Evolutionary conservation across 1,140 invertebrate species (phyloP).

Genomic region (Diachasmimorpha longicaudata): DNA sequence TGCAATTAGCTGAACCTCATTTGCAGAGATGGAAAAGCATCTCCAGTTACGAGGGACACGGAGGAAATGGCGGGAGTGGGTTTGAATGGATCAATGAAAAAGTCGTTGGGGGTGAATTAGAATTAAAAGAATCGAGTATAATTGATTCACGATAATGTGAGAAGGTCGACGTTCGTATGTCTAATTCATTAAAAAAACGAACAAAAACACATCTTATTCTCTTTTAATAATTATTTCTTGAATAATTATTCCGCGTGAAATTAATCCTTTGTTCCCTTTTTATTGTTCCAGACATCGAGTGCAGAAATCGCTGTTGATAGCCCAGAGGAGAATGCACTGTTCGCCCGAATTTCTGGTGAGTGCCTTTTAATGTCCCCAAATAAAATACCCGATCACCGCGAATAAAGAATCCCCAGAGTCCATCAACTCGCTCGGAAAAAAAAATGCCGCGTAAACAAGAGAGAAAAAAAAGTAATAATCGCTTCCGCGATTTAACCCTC

Average conservation of each 20-base stretch:
- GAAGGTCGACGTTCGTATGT: too few species aligned
- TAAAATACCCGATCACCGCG: too few species aligned
- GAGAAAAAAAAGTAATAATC: not conserved
- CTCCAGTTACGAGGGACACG: not conserved
- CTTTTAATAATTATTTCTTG: too few species aligned
- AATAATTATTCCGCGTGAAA: not conserved
- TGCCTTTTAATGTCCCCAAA: not conserved
- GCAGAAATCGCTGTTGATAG: constrained; percentile 43
- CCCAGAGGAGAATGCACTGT: constrained; percentile 41
- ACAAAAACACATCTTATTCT: too few species aligned
- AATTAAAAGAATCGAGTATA: not conserved
- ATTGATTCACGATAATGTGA: not conserved
- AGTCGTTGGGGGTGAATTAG: not conserved
- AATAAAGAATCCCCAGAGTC: too few species aligned
- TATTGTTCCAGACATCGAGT: constrained; percentile 44
- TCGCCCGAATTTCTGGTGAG: constrained; percentile 47
- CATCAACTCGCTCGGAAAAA: not conserved
- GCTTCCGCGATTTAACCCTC: not conserved
- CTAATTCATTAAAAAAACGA: too few species aligned
- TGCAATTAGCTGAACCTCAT: not conserved
- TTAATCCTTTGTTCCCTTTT: not conserved
- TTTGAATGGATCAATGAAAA: not conserved
- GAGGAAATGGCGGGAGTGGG: not conserved
- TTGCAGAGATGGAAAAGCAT: not conserved
- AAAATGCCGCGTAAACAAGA: not conserved